Conservation (phyloP, 2,888 invertebrate genomes). For the Eutolmus rufibarbis region DNA sequence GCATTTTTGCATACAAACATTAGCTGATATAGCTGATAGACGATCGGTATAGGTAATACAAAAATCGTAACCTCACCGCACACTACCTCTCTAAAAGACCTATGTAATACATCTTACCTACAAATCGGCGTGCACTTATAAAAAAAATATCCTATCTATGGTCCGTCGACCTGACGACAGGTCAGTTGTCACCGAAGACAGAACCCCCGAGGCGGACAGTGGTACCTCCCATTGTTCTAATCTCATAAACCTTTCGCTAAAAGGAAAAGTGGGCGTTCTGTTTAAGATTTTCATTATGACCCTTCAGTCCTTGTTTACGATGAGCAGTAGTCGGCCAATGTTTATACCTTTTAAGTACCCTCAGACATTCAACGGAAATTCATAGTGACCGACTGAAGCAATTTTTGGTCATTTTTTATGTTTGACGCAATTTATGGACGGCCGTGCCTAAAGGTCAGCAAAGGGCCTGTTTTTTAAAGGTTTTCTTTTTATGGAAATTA, state of each 20-base stretch:
- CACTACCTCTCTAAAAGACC: not conserved
- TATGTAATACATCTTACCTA: not conserved
- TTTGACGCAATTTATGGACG: not conserved
- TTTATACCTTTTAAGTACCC: not conserved
- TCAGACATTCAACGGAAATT: not conserved
- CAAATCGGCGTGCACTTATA: not conserved
- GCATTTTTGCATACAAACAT: too few relatives aligned
- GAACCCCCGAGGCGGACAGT: not conserved
- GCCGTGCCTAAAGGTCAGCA: not conserved
- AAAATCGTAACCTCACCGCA: too few relatives aligned
- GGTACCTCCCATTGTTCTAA: slow-evolving; percentile 7
- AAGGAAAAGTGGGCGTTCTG: slow-evolving; percentile 40
- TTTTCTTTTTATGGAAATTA: not conserved
- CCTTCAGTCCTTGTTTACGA: slow-evolving; percentile 6
- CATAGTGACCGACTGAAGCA: not conserved
- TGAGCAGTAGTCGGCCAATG: not conserved
- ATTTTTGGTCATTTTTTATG: not conserved
- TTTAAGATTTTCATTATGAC: slow-evolving; percentile 36
- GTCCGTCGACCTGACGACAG: not conserved
- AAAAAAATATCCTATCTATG: not conserved
- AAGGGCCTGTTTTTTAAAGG: not conserved
- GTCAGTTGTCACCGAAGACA: not conserved
- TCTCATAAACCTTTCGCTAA: slow-evolving; percentile 10
- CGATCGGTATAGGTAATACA: too few relatives aligned
- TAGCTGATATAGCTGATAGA: too few relatives aligned